Evolutionary conservation across 1,140 invertebrate genomes (phyloP).

Genomic region (Hypsibius dujardini): DNA sequence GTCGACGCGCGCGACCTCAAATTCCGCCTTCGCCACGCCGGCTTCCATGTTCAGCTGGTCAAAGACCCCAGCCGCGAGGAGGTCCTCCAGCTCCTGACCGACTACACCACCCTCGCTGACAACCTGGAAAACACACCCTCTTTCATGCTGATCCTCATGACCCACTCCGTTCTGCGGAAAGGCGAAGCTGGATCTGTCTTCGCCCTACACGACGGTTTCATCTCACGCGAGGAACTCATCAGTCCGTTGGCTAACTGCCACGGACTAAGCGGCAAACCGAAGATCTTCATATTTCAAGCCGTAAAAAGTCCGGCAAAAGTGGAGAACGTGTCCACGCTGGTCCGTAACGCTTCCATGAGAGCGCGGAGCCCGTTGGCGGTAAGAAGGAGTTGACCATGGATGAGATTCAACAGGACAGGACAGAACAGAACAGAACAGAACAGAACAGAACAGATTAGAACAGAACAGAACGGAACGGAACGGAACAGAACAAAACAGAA

Average conservation of each 20-base stretch:
- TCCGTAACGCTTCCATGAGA: too few relatives aligned
- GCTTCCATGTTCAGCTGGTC: neutral
- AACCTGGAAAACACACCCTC: neutral
- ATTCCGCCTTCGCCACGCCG: neutral
- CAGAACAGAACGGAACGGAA: too few relatives aligned
- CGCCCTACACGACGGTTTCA: conserved; percentile 1
- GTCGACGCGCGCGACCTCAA: neutral
- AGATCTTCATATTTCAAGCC: conserved; percentile 4
- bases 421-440: too few relatives aligned
- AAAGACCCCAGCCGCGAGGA: neutral
- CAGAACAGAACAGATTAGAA: too few relatives aligned
- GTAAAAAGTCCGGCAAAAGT: too few relatives aligned
- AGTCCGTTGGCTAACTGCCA: neutral
- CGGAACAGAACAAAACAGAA: too few relatives aligned
- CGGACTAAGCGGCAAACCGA: neutral
- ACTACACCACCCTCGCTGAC: neutral
- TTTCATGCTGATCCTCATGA: neutral
- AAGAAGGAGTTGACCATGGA: too few relatives aligned
- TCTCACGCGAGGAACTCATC: neutral
- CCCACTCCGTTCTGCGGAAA: neutral
- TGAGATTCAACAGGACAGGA: too few relatives aligned
- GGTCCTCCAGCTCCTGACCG: neutral
- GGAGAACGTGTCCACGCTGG: too few relatives aligned
- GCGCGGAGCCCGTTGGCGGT: too few relatives aligned
- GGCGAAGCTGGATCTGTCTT: neutral